These are phyloP conservation scores for Drosophila aldrichi DNA, from an alignment of 2,888 invertebrate species.

Conservation along the genomic window DNA sequence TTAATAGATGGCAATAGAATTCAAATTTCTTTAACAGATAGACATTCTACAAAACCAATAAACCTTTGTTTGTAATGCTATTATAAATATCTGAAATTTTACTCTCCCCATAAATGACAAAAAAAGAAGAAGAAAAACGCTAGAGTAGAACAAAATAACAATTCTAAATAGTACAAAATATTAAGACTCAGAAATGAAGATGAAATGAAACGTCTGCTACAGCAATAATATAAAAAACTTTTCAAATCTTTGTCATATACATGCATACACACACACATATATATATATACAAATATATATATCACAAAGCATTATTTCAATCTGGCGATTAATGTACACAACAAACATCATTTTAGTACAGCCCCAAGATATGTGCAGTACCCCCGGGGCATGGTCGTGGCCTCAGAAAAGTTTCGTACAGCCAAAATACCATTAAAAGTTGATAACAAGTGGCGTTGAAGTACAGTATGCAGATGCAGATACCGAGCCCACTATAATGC, in stretches of 20 bases:
- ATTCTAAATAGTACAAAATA: background rate
- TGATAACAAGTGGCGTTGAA: slow-evolving; percentile 63
- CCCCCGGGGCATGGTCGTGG: slow-evolving; percentile 2
- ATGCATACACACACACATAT: too few relatives aligned
- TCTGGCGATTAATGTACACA: slow-evolving; percentile 58
- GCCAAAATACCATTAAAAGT: slow-evolving; percentile 72
- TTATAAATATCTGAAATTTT: too few relatives aligned
- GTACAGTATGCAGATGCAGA: slow-evolving; percentile 69
- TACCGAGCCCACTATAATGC: slow-evolving; percentile 21
- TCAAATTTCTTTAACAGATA: too few relatives aligned
- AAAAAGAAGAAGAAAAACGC: too few relatives aligned
- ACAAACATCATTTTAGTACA: slow-evolving; percentile 59
- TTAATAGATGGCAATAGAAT: too few relatives aligned
- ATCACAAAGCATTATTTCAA: slow-evolving; percentile 48
- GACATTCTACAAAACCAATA: too few relatives aligned
- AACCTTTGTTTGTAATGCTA: too few relatives aligned
- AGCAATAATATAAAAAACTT: background rate
- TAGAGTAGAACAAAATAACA: too few relatives aligned
- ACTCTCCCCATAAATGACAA: too few relatives aligned
- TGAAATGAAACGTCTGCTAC: background rate
- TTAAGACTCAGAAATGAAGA: background rate
- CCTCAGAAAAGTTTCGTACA: slow-evolving; percentile 33
- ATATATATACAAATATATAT: background rate
- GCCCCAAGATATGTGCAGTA: slow-evolving; percentile 34
- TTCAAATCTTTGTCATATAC: slow-evolving; percentile 8